These are phyloP conservation scores for Amiota communis DNA, from an alignment of 2,888 invertebrate genomes.

Conservation along the genomic window DNA sequence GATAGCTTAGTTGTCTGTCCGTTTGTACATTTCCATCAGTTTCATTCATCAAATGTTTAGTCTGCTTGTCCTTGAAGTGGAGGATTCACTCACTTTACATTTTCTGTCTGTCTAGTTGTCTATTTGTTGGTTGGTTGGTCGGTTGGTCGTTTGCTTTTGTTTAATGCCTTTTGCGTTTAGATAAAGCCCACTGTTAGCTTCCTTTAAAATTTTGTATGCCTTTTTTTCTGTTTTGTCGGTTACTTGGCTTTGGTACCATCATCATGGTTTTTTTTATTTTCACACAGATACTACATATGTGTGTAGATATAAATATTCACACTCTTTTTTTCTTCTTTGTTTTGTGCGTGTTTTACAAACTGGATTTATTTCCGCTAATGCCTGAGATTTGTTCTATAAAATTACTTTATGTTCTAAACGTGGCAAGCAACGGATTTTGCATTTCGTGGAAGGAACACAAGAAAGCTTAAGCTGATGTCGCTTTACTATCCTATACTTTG, in stretches of 20 bases:
- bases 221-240: neutral
- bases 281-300: neutral
- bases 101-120: neutral
- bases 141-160: constrained; percentile 33
- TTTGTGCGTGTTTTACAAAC: constrained; percentile 43
- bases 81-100: constrained; percentile 43
- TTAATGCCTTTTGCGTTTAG: constrained; percentile 38
- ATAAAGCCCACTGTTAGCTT: constrained; percentile 39
- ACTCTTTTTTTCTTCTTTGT: neutral
- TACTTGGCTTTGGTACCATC: neutral
- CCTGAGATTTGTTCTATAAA: constrained; percentile 66
- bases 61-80: constrained; percentile 58
- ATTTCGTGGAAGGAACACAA: neutral
- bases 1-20: no score
- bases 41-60: constrained; percentile 1
- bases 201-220: constrained; percentile 35
- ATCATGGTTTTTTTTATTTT: neutral
- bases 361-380: constrained; percentile 66
- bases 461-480: neutral
- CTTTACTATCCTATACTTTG: neutral
- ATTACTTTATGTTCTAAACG: constrained; percentile 62
- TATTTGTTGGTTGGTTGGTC: constrained; percentile 10
- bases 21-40: neutral
- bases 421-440: constrained; percentile 36
- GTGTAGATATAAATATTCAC: neutral